Percentiles rank a stretch among this genome's conserved stretches.
These are phyloP conservation scores for Corydoras maculifer DNA, from an alignment of 2,113 vertebrate genomes.

Conservation along the genomic window DNA sequence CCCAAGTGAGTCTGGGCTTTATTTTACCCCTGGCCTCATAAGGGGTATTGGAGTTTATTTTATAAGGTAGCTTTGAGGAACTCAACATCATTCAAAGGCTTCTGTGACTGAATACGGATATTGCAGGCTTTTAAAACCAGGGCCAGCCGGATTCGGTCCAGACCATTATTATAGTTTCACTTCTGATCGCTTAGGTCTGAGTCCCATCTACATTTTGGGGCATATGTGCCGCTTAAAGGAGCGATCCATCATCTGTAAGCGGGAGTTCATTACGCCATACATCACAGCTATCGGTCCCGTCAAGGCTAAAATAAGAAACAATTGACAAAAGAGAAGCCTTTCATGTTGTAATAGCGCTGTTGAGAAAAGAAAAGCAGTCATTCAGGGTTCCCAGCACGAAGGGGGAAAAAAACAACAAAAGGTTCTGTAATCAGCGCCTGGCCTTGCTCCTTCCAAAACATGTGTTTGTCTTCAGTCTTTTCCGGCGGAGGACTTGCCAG, in stretches of 20 bases:
- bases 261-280: too few relatives aligned
- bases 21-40: too few relatives aligned
- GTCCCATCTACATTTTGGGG: not conserved
- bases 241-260: slow-evolving; percentile 1
- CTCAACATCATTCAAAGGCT: too few relatives aligned
- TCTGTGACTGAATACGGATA: too few relatives aligned
- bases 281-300: not conserved
- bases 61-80: too few relatives aligned
- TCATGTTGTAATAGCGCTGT: not conserved
- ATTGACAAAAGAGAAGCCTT: slow-evolving; percentile 9
- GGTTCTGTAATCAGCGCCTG: slow-evolving; percentile 13
- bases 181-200: not conserved
- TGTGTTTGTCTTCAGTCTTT: slow-evolving; percentile 18
- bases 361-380: not conserved
- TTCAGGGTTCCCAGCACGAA: slow-evolving; percentile 4
- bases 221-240: not conserved
- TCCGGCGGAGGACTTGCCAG: not conserved
- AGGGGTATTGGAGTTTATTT: too few relatives aligned
- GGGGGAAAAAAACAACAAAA: not conserved
- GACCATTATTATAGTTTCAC: not conserved
- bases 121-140: too few relatives aligned
- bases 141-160: too few relatives aligned
- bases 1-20: too few relatives aligned
- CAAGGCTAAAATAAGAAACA: slow-evolving; percentile 6
- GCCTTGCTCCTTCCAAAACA: slow-evolving; percentile 19